A percentile compares a stretch with the other conserved stretches of the same genome.
phyloP scores from a whole-genome alignment of 92 coral and sea anemone species.

The Bergia sp. region DNA sequence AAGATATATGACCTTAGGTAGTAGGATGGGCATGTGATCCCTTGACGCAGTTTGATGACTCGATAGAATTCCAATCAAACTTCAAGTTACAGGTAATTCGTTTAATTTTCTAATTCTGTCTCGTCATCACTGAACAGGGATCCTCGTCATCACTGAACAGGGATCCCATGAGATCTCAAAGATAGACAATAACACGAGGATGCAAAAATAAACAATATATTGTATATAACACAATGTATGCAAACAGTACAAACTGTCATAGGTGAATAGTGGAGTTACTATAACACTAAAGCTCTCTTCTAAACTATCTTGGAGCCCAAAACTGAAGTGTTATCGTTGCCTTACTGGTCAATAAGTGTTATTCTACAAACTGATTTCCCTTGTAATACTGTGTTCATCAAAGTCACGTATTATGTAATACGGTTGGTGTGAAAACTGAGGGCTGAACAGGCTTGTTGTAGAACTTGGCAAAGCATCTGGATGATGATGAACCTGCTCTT shows the following conservation, averaged over 20 bases:
- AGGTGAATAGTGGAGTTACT: neutral
- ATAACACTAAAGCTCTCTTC: too few species aligned
- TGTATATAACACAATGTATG: neutral
- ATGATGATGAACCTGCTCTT: neutral
- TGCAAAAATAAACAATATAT: neutral
- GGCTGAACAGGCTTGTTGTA: neutral
- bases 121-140: neutral
- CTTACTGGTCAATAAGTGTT: neutral
- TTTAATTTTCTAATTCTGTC: neutral
- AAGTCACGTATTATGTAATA: neutral
- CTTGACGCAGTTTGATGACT: conserved; percentile 28
- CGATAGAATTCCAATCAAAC: neutral
- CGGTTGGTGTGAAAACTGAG: neutral
- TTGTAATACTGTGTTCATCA: neutral
- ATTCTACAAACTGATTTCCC: neutral
- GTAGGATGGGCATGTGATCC: conserved; percentile 38
- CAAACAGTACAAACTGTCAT: neutral
- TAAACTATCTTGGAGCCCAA: too few species aligned
- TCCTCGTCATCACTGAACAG: neutral
- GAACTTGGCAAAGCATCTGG: neutral
- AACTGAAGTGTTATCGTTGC: too few species aligned
- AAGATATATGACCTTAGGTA: neutral
- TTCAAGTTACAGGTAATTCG: too few species aligned
- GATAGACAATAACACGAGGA: neutral
- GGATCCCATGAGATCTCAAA: neutral